phyloP scores from a whole-genome alignment of 2,113 vertebrate genomes.

The Bambusicola thoracicus region DNA sequence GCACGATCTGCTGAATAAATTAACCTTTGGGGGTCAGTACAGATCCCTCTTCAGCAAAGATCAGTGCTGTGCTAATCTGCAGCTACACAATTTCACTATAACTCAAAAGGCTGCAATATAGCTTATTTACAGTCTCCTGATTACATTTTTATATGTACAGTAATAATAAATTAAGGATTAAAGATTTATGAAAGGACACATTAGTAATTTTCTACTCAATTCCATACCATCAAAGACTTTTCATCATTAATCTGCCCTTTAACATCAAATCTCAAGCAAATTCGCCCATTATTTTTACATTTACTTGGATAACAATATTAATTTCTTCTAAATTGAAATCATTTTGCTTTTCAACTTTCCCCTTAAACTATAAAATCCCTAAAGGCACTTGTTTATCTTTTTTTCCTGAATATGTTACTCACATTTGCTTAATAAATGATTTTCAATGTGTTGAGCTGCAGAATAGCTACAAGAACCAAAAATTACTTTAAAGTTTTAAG shows the following conservation, averaged over 20 bases:
- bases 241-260: constrained; percentile 45
- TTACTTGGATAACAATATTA: constrained; percentile 54
- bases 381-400: constrained; percentile 33
- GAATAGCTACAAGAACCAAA: background rate
- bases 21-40: too few species aligned
- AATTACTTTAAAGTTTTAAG: constrained; percentile 57
- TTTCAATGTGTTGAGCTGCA: constrained; percentile 1
- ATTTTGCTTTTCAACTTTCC: constrained; percentile 42
- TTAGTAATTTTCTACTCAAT: constrained; percentile 70
- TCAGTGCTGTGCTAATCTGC: background rate
- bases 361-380: constrained; percentile 57
- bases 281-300: constrained; percentile 55
- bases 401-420: constrained; percentile 29
- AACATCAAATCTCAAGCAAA: constrained; percentile 51
- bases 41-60: background rate
- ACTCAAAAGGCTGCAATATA: constrained; percentile 12
- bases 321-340: constrained; percentile 23
- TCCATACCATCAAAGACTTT: constrained; percentile 62
- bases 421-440: constrained; percentile 56
- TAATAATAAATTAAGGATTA: constrained; percentile 63
- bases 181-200: constrained; percentile 64
- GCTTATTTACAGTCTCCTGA: constrained; percentile 49
- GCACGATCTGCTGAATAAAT: background rate
- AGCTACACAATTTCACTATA: background rate
- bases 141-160: constrained; percentile 56